A percentile compares a stretch with the other conserved stretches of the same genome.
Conservation (phyloP, 2,797 vertebrate genomes). For the Epinephelus coioides region DNA sequence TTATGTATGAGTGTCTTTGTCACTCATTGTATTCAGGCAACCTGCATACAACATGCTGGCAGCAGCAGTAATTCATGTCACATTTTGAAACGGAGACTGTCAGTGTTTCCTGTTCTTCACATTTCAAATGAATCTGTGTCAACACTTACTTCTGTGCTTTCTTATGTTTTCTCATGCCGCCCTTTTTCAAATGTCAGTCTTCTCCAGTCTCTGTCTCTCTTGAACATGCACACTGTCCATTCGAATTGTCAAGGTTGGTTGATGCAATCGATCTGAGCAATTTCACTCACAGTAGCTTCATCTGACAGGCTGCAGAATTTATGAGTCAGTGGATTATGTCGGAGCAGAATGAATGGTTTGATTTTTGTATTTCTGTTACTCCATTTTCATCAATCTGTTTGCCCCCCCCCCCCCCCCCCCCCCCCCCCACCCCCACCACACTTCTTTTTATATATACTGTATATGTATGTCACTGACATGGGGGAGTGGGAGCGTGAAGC, state of each 20-base stretch:
- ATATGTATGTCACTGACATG: slow-evolving; percentile 22
- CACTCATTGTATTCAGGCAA: neutral
- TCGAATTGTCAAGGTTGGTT: slow-evolving; percentile 56
- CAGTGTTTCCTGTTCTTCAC: slow-evolving; percentile 29
- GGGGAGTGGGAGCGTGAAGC: neutral
- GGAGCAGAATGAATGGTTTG: slow-evolving; percentile 47
- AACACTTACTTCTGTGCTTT: slow-evolving; percentile 22
- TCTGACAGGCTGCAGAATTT: slow-evolving; percentile 52
- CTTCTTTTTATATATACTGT: slow-evolving; percentile 1
- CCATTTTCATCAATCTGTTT: slow-evolving; percentile 54
- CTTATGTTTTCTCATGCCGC: slow-evolving; percentile 12
- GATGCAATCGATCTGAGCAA: slow-evolving; percentile 65
- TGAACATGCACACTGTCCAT: slow-evolving; percentile 7
- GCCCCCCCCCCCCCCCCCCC: too few relatives aligned
- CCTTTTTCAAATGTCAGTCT: slow-evolving; percentile 51
- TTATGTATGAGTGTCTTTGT: neutral
- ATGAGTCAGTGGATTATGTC: slow-evolving; percentile 53
- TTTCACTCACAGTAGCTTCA: slow-evolving; percentile 57
- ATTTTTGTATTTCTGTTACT: slow-evolving; percentile 54
- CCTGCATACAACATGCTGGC: neutral
- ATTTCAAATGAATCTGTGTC: slow-evolving; percentile 22
- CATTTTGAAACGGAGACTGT: slow-evolving; percentile 33
- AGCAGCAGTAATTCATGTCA: slow-evolving; percentile 18
- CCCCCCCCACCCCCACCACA: neutral
- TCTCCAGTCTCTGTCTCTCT: slow-evolving; percentile 9